Base-by-base conservation (phyloP, 2,797 vertebrate genomes). In the Momotus momota region DNA sequence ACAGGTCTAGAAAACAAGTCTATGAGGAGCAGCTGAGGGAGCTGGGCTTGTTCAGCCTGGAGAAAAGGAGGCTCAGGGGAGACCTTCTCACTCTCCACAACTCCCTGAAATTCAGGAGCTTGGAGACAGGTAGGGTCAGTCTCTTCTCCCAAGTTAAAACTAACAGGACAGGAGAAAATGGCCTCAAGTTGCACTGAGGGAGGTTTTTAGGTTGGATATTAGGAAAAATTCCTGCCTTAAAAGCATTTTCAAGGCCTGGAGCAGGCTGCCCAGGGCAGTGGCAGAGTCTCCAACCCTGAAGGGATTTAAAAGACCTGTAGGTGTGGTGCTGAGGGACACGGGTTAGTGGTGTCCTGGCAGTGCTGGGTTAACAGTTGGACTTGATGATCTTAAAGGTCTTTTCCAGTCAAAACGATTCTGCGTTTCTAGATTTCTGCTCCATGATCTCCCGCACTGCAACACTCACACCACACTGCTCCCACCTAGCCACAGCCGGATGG, bases 361-460 rank as follows among this genome's bases (percentile, higher is more conserved):
- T n/a, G 29, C 27, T 45, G 21, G 20, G 62, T 21, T 31, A 65
- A 65, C 7, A 9, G 29, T 45, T 45, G 21, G 29, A 65, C 62
- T 45, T 12, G 14, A 58, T 45, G 20, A 45, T 45, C 41, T 38
- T 65, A n/a, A 45, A 65, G 21, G 10, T n/a, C 29, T n/a, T 45
- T 65, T 65, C 20, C 21, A 65, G 22, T 9, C 29, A 23, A 45
- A 45, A 43, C 9, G 17, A 65, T 25, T 65, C 29, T 45, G 21
- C 31, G 43, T 45, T 65, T 45, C 20, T 43, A 43, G 3, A 33
- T 55, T 48, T 73, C 40, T 48, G 17, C n/a, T 51, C 29, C 3
- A 0, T 8, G 3, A 1, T 27, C 5, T 52, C 19, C 21, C 3
- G 4, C 70, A 40, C 13, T 2, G 0, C 33, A 87, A 35, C 49